A percentile compares a stretch with the other conserved stretches of the same genome.
These are phyloP conservation scores for Sympetrum striolatum DNA, from an alignment of 2,888 invertebrate genomes.

Conservation along the genomic window DNA sequence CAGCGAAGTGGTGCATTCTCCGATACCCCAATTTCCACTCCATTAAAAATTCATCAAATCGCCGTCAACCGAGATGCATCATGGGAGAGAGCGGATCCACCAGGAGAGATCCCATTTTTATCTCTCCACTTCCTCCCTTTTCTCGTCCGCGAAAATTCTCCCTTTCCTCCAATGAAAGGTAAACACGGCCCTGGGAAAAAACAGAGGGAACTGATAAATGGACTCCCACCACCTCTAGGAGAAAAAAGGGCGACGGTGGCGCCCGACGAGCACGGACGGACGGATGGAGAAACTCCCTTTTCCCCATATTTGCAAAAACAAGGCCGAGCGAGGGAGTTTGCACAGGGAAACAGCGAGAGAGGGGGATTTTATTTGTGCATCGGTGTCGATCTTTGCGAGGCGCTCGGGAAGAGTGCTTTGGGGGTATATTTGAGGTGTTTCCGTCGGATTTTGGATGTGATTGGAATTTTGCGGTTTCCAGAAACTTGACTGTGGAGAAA, in stretches of 20 bases:
- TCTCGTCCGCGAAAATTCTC: background rate
- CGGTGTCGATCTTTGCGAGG: background rate
- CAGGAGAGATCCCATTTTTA: too few species aligned
- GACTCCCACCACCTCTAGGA: background rate
- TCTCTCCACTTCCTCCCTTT: too few species aligned
- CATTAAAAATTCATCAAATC: too few species aligned
- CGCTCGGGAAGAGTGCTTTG: background rate
- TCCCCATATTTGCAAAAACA: background rate
- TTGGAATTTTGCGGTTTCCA: constrained; percentile 33
- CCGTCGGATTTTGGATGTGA: background rate
- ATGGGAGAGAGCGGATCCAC: background rate
- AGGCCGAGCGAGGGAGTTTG: background rate
- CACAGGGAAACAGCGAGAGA: background rate
- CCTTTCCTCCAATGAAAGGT: constrained; percentile 7
- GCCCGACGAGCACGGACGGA: background rate
- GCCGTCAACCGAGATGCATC: too few species aligned
- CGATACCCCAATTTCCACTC: background rate
- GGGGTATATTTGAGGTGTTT: constrained; percentile 22
- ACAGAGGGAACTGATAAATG: constrained; percentile 22
- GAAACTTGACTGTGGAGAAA: background rate
- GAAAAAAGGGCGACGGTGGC: background rate
- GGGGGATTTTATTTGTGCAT: background rate
- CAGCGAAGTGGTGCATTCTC: background rate
- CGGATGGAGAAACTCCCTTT: background rate
- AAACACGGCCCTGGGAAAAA: background rate